Evolutionary conservation across 2,113 vertebrate genomes (phyloP), one percentile per base, ranked within the genome.

Genomic region (Herpailurus yagouaroundi): DNA sequence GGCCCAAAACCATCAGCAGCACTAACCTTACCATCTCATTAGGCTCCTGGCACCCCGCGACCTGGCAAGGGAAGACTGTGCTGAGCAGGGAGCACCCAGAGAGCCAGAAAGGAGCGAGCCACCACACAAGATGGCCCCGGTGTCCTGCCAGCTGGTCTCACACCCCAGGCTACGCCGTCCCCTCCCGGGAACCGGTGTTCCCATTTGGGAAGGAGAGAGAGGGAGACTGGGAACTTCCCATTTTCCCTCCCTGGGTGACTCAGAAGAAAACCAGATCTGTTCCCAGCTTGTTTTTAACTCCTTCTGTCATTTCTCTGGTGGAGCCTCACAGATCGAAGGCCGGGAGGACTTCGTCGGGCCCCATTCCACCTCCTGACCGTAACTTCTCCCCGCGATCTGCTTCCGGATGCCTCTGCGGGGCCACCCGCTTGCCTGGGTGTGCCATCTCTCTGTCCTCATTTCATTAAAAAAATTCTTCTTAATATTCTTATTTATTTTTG

Each of bases 231-330:
- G 77, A 12, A 64, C 74, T 95, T 83, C 84, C 88, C 91, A 92
- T 29, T 68, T 68, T 76, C 83, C 74, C 90, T 86, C 91, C 55
- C 91, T 10, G 45, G 77, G 38, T 96, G 93, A 83, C 77, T 96
- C 95, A 80, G 60, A 83, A 90, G 77, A 80, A 95, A 91, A 68
- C 57, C 25, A 68, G 89, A n/a, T 38, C 38, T 60, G 64, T 48
- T 89, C 82, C 82, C 73, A 31, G 79, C 87, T 41, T 45, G 68
- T 85, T 48, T 57, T 57, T 10, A 29, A 29, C 68, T 41, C 6
- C n/a, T 63, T 5, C 36, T 63, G 63, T 68, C 15, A 0, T 11
- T 77, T 88, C 50, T 94, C 27, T 87, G 12, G 33, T 29, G 3
- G 60, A 83, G 81, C 89, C 14, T 45, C 14, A 1, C 60, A 63